These are phyloP conservation scores for Orbicella faveolata DNA, from an alignment of 64 coral and sea anemone genomes.

Conservation along the genomic window DNA sequence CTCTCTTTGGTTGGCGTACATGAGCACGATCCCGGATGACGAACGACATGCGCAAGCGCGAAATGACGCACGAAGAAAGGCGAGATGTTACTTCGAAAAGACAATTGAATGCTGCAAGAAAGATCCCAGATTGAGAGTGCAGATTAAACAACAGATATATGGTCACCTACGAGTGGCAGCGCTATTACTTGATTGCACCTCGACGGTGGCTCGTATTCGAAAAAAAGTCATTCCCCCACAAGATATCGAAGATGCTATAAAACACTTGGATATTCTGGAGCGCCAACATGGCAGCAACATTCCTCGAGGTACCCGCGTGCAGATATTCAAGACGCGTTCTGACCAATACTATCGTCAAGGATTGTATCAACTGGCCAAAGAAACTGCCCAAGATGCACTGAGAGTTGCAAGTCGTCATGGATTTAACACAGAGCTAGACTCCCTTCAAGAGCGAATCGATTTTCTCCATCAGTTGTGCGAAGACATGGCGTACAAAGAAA, in stretches of 20 bases:
- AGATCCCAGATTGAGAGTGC: neutral
- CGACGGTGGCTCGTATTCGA: no score
- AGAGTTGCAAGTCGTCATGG: neutral
- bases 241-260: no score
- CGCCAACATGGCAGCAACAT: neutral
- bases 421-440: neutral
- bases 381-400: neutral
- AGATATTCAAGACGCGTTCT: neutral
- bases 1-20: neutral
- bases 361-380: neutral
- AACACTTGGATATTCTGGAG: neutral
- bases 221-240: no score
- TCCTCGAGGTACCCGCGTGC: neutral
- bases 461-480: neutral
- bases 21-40: neutral
- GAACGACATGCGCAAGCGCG: neutral
- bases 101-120: neutral
- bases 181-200: no score
- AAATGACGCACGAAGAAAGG: neutral
- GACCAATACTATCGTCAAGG: conserved; percentile 7
- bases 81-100: neutral
- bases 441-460: neutral
- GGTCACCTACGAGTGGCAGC: neutral
- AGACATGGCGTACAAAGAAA: neutral
- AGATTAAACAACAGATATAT: neutral